Evolutionary conservation across 2,797 vertebrate genomes (phyloP), one percentile per base, ranked within the genome.

Genomic region (Acanthopagrus latus): DNA sequence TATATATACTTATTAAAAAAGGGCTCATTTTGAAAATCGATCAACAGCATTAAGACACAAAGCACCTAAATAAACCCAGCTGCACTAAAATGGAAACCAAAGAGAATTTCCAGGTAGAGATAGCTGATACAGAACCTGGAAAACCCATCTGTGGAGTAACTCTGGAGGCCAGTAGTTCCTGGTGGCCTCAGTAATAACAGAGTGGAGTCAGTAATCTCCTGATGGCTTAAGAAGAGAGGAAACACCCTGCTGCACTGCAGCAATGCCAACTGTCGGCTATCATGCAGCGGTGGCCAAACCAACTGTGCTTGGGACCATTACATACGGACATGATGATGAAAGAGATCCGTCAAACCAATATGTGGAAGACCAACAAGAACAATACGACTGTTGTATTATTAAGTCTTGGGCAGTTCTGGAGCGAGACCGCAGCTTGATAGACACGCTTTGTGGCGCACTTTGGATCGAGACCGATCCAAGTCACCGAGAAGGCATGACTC

Each of bases 401-500:
- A 72, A 85, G 80, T 71, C 66, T 43, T 74, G 68, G 59, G 60
- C 62, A 54, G 38, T 20, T 20, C 50, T 47, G 21, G 57, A 71
- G 60, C 14, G 23, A n/a, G 57, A 47, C 79, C 63, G 9, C 20
- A 1, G 38, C 23, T 66, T 76, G 56, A 88, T 48, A 56, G 80
- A 85, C 64, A 62, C 13, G 21, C 46, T 87, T 33, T 64, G 77
- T 38, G 76, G 78, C 51, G 7, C 3, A 4, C 50, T 64, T 38
- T 21, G 62, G 59, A 80, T 43, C 41, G 43, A 67, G 62, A 64
- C 64, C 29, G 21, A 72, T 71, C 75, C 60, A 60, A 72, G 63
- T 72, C 20, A 80, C 73, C 54, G 68, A 67, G 29, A 83, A 56
- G 74, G 66, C 64, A 59, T 94, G 92, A 93, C 41, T 93, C 91